These are phyloP conservation scores for Pyralis farinalis DNA, from an alignment of 2,888 invertebrate species.

Conservation along the genomic window DNA sequence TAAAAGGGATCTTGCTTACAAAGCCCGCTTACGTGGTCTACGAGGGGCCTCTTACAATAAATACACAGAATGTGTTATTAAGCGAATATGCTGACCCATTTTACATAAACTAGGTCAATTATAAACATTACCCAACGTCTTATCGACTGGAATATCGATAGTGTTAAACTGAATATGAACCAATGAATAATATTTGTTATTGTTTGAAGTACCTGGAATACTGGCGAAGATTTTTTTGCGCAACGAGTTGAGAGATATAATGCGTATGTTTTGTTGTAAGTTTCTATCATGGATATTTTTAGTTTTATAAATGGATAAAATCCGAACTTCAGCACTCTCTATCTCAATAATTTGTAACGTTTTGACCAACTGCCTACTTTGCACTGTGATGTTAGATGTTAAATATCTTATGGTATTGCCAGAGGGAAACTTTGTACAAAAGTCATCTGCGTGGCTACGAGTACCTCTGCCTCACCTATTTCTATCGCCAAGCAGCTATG, in stretches of 20 bases:
- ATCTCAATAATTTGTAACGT: too few relatives aligned
- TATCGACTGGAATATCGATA: slow-evolving; percentile 6
- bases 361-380: too few relatives aligned
- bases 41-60: too few relatives aligned
- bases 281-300: too few relatives aligned
- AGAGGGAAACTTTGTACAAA: too few relatives aligned
- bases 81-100: slow-evolving; percentile 25
- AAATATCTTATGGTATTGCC: too few relatives aligned
- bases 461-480: too few relatives aligned
- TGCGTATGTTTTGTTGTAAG: background rate
- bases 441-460: too few relatives aligned
- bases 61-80: background rate
- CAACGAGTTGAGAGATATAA: background rate
- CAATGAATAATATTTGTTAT: background rate
- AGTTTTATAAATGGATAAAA: too few relatives aligned
- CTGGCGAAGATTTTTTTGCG: background rate
- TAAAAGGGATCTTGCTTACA: background rate
- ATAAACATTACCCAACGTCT: slow-evolving; percentile 26
- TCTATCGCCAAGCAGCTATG: too few relatives aligned
- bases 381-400: too few relatives aligned
- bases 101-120: slow-evolving; percentile 30
- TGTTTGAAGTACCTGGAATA: background rate
- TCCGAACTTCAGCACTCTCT: too few relatives aligned
- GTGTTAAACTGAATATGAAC: background rate
- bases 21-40: background rate